Base-by-base conservation (phyloP, 2,113 vertebrate species). In the Melanocharis versteri region DNA sequence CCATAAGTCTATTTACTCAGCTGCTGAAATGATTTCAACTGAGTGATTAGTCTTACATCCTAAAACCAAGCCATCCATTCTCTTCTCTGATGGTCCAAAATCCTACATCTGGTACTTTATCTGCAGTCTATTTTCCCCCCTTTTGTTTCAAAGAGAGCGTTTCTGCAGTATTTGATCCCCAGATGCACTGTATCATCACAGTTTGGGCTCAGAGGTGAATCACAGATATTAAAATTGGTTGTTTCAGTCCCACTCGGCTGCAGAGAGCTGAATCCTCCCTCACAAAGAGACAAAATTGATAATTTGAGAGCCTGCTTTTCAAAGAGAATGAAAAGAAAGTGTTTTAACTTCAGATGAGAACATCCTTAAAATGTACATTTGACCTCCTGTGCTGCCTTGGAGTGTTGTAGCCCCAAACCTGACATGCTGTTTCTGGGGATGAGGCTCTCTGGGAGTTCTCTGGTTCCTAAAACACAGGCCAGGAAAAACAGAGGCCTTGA, bases 1-100 rank as follows among this genome's bases (percentile, higher is more conserved):
- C 84, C 27, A 2, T 72, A 61, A 27, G 61, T 64, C 77, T 96
- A 15, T 96, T 96, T 91, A 77, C 89, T 96, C 96, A 96, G 93
- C 96, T 96, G 96, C 87, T 61, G 90, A 91, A 68, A 80, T 86
- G 26, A 83, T 89, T 93, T 80, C 92, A 66, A 21, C 83, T 22
- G 76, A 87, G 79, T 73, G 79, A 89, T 92, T 54, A 73, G 81
- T 65, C 70, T 85, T 57, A 87, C 53, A 37, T 18, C 87, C 87
- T 94, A 84, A 95, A 91, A 56, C 57, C 48, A 11, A 70, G 45
- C 54, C 68, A 10, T 64, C 77, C 66, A 10, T 84, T 85, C 90
- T 79, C 60, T 27, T 20, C 62, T 60, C 44, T 15, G 35, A 50
- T 65, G 66, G 91, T 65, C 73, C 82, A 31, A 66, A 90, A 75